Evolutionary conservation across 2,113 vertebrate genomes (phyloP).

Genomic region (Nibea albiflora): DNA sequence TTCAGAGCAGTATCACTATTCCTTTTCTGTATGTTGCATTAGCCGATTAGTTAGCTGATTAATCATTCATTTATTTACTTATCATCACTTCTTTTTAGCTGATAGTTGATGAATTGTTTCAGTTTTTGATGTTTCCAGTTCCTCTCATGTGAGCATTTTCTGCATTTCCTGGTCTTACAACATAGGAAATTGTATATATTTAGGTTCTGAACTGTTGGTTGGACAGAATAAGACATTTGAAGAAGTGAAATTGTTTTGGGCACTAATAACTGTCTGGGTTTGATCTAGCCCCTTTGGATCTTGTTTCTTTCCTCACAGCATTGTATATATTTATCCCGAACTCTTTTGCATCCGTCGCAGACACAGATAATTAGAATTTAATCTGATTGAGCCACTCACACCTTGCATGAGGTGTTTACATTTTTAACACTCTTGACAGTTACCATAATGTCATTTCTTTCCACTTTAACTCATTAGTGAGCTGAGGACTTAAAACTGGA

Average conservation of each 20-base stretch:
- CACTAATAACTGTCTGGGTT: neutral
- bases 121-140: neutral
- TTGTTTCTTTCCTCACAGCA: neutral
- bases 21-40: neutral
- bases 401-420: neutral
- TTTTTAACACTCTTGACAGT: neutral
- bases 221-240: neutral
- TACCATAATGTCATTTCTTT: neutral
- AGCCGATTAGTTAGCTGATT: neutral
- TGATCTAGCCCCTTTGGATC: neutral
- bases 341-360: neutral
- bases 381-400: slow-evolving; percentile 5
- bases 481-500: neutral
- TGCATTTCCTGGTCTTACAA: neutral
- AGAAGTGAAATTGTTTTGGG: no score
- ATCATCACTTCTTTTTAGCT: no score
- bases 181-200: neutral
- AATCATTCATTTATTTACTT: neutral
- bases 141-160: neutral
- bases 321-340: neutral
- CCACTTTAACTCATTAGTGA: neutral
- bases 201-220: neutral
- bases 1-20: neutral
- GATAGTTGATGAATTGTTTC: neutral
- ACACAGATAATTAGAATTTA: neutral